Conservation (phyloP, 2,797 vertebrate species). For the Poecile montanus region DNA sequence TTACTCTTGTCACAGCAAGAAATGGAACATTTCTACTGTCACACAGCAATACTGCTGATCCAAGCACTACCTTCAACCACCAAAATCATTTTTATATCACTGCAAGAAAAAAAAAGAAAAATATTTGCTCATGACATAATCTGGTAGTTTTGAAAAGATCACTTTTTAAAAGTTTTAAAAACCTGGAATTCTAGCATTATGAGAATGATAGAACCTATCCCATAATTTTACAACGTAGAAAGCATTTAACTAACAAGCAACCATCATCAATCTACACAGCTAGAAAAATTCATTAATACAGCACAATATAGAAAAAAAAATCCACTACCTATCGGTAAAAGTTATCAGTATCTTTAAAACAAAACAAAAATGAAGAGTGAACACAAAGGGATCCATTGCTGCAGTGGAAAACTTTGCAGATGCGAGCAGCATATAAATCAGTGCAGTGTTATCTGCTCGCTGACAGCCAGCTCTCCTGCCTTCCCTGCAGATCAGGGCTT, state of each 20-base stretch:
- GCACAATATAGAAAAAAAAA: neutral
- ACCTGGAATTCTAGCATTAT: neutral
- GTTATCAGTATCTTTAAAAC: neutral
- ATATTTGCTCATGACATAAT: neutral
- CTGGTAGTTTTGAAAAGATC: neutral
- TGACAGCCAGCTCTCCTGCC: slow-evolving; percentile 20
- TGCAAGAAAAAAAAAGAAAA: neutral
- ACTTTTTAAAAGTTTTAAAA: neutral
- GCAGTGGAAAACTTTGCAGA: slow-evolving; percentile 39
- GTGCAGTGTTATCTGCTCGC: neutral
- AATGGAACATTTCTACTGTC: slow-evolving; percentile 17
- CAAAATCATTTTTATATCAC: neutral
- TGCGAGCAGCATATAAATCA: slow-evolving; percentile 30
- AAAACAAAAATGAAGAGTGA: neutral
- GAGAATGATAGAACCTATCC: neutral
- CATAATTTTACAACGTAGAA: neutral
- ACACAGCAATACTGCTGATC: slow-evolving; percentile 9
- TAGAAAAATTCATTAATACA: neutral
- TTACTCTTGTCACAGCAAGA: slow-evolving; percentile 37
- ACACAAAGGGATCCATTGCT: neutral
- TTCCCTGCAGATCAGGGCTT: neutral
- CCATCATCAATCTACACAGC: neutral
- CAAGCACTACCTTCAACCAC: neutral
- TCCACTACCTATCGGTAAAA: neutral
- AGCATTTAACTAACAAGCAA: neutral